Evolutionary conservation across 2,888 invertebrate species (phyloP).

Genomic region (Cosmia pyralina): DNA sequence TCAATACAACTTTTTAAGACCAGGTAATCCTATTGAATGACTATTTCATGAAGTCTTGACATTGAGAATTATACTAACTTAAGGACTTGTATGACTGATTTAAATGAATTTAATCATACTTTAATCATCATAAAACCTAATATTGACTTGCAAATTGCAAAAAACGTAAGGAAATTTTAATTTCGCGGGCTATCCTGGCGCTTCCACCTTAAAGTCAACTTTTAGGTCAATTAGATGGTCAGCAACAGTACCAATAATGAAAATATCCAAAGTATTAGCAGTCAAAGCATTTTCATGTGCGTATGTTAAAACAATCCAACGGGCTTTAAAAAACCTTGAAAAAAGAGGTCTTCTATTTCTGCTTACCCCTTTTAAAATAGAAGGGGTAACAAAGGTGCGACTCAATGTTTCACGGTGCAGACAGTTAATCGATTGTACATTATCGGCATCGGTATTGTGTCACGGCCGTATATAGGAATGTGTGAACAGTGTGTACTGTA

Average conservation of each 20-base stretch:
- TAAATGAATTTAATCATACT: no score
- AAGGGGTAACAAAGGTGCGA: conserved; percentile 58
- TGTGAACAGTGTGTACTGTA: conserved; percentile 18
- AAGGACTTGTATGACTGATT: no score
- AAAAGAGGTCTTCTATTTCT: conserved; percentile 50
- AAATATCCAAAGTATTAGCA: neutral
- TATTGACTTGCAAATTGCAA: no score
- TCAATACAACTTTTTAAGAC: no score
- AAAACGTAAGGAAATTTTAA: no score
- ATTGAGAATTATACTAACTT: no score
- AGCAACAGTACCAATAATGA: neutral
- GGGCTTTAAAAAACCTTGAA: conserved; percentile 44
- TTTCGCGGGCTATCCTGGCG: no score
- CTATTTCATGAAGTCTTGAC: no score
- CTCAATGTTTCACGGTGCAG: conserved; percentile 64
- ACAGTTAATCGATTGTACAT: conserved; percentile 74
- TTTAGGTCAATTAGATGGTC: neutral
- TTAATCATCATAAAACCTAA: no score
- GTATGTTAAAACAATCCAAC: neutral
- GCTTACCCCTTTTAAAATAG: conserved; percentile 45
- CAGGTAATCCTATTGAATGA: no score
- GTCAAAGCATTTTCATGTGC: neutral
- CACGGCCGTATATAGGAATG: conserved; percentile 65
- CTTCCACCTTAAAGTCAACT: no score
- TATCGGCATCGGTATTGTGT: conserved; percentile 69